Percentiles rank a stretch among this genome's conserved stretches.
phyloP scores from a whole-genome alignment of 2,888 invertebrate genomes.

The Apocheima hispidaria region DNA sequence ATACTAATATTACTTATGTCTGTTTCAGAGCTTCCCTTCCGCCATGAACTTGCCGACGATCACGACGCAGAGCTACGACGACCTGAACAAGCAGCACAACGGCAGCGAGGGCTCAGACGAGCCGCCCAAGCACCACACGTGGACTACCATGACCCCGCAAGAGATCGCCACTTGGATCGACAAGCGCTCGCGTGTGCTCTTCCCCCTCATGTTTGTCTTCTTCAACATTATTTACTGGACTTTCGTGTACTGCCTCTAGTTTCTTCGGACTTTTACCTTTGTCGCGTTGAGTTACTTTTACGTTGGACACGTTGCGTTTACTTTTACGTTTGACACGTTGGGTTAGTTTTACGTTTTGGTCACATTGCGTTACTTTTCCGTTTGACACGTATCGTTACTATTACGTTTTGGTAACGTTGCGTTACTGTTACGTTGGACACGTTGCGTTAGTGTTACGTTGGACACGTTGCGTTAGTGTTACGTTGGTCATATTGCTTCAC shows the following conservation, averaged over 20 bases:
- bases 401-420: background rate
- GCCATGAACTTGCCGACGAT: conserved; percentile 89
- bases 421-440: background rate
- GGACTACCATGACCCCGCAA: conserved; percentile 95
- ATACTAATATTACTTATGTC: background rate
- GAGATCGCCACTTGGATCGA: conserved; percentile 96
- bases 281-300: background rate
- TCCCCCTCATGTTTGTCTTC: conserved; percentile 91
- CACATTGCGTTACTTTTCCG: background rate
- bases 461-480: background rate
- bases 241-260: conserved; percentile 87
- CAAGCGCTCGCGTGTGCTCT: conserved; percentile 90
- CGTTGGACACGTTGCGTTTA: background rate
- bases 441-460: background rate
- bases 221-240: conserved; percentile 94
- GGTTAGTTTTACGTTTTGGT: background rate
- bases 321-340: background rate
- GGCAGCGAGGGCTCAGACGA: conserved; percentile 74
- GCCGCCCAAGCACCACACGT: conserved; percentile 78
- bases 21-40: conserved; percentile 87
- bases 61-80: conserved; percentile 89
- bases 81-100: conserved; percentile 71
- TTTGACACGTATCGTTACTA: background rate
- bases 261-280: background rate
- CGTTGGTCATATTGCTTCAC: background rate